Conservation (phyloP, 2,888 invertebrate genomes). For the Sepiola atlantica region DNA sequence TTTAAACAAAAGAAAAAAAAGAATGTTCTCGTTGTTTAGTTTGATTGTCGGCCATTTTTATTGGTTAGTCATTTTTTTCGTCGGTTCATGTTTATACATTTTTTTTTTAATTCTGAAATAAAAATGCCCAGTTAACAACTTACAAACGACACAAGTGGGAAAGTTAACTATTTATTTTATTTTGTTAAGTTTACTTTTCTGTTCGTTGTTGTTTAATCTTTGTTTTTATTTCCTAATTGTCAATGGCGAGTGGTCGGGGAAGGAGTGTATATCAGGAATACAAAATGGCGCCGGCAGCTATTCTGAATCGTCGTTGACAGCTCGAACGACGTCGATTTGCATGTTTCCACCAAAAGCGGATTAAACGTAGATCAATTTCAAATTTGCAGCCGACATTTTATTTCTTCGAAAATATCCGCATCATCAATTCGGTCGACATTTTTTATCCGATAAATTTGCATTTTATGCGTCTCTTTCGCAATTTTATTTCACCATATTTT, state of each 20-base stretch:
- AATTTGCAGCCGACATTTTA: conserved; percentile 32
- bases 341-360: not conserved
- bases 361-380: conserved; percentile 13
- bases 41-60: not conserved
- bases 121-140: not conserved
- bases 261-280: not conserved
- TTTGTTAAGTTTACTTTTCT: not conserved
- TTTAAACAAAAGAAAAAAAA: not conserved
- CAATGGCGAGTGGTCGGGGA: not conserved
- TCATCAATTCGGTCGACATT: conserved; percentile 18
- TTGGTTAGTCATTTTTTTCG: not conserved
- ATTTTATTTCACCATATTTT: too few relatives aligned
- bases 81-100: not conserved
- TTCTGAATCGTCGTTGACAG: not conserved
- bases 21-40: not conserved
- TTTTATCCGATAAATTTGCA: conserved; percentile 12
- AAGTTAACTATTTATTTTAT: not conserved
- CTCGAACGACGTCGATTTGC: conserved; percentile 20
- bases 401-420: conserved; percentile 32
- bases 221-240: not conserved
- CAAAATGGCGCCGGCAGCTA: not conserved
- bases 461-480: not conserved
- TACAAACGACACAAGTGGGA: not conserved
- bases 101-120: not conserved
- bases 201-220: not conserved